These are phyloP conservation scores for Perizoma flavofasciatum DNA, from an alignment of 2,888 invertebrate genomes.

Conservation along the genomic window DNA sequence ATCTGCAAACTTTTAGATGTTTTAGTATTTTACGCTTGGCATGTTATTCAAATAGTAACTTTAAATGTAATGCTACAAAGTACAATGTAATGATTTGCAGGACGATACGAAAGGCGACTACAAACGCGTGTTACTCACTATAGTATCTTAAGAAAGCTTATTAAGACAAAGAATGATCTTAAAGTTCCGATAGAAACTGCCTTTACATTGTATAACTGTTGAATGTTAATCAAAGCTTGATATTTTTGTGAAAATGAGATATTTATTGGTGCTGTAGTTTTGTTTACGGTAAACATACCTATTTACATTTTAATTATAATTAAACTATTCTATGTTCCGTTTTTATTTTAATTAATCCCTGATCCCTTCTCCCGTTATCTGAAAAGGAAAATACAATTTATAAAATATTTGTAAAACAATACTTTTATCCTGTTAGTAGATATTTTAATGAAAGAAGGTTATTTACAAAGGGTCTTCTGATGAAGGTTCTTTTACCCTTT, in stretches of 20 bases:
- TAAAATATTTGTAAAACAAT: conserved; percentile 1
- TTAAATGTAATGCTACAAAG: conserved; percentile 50
- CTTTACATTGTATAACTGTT: conserved; percentile 77
- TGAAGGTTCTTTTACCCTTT: too few relatives aligned
- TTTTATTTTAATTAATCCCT: conserved; percentile 67
- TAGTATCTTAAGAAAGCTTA: conserved; percentile 74
- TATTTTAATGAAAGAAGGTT: too few relatives aligned
- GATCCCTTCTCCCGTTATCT: conserved; percentile 80
- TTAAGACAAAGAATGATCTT: conserved; percentile 53
- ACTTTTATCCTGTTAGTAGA: too few relatives aligned
- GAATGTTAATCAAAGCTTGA: conserved; percentile 73
- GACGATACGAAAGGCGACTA: conserved; percentile 89
- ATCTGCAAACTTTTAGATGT: conserved; percentile 66
- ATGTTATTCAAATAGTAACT: conserved; percentile 48
- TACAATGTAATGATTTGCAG: conserved; percentile 82
- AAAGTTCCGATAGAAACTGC: conserved; percentile 68
- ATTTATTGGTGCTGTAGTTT: conserved; percentile 84
- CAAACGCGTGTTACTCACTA: conserved; percentile 85
- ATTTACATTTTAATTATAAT: conserved; percentile 67
- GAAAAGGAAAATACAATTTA: conserved; percentile 45
- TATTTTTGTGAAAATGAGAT: conserved; percentile 81
- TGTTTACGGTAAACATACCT: conserved; percentile 77
- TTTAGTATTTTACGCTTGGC: conserved; percentile 60
- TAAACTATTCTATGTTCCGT: conserved; percentile 63
- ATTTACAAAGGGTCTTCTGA: too few relatives aligned